phyloP scores from a whole-genome alignment of 53 echinoderm and acorn worm species.

The Arbacia lixula region DNA sequence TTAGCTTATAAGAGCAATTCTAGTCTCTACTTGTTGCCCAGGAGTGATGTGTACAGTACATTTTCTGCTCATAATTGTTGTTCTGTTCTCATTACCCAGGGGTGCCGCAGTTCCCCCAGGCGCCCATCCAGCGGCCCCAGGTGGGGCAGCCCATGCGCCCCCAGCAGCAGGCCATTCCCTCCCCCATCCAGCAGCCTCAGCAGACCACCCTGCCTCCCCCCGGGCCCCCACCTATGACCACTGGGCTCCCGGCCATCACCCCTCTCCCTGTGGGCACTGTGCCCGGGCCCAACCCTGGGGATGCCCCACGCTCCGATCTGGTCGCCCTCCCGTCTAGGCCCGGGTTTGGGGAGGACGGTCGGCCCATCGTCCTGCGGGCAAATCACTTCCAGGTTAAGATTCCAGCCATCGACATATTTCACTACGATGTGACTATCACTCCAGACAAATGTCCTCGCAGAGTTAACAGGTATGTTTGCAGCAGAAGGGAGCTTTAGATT shows the following conservation, averaged over 20 bases:
- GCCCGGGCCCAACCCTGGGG: conserved; percentile 30
- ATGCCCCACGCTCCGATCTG: conserved; percentile 62
- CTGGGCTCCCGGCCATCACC: background rate
- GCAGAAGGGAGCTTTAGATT: no score
- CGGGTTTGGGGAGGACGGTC: conserved; percentile 88
- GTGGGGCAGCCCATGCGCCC: conserved; percentile 51
- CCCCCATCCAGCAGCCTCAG: conserved; percentile 35
- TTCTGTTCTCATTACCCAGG: no score
- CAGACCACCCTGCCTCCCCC: conserved; percentile 51
- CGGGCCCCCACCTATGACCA: conserved; percentile 25
- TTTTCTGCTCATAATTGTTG: no score
- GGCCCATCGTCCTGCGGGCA: conserved; percentile 88
- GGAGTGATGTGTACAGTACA: no score
- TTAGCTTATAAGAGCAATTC: no score
- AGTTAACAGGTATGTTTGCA: conserved; percentile 97
- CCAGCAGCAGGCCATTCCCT: conserved; percentile 7
- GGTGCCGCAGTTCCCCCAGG: conserved; percentile 35
- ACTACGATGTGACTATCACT: conserved; percentile 89
- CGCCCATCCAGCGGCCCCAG: conserved; percentile 52
- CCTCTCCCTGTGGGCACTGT: background rate
- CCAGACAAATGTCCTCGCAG: conserved; percentile 98
- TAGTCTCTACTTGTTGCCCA: no score
- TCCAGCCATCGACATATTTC: conserved; percentile 84
- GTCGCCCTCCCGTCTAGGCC: conserved; percentile 81
- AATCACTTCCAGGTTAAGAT: conserved; percentile 98